Evolutionary conservation across 1,140 invertebrate species (phyloP).

Genomic region (Psilanteris sp.): DNA sequence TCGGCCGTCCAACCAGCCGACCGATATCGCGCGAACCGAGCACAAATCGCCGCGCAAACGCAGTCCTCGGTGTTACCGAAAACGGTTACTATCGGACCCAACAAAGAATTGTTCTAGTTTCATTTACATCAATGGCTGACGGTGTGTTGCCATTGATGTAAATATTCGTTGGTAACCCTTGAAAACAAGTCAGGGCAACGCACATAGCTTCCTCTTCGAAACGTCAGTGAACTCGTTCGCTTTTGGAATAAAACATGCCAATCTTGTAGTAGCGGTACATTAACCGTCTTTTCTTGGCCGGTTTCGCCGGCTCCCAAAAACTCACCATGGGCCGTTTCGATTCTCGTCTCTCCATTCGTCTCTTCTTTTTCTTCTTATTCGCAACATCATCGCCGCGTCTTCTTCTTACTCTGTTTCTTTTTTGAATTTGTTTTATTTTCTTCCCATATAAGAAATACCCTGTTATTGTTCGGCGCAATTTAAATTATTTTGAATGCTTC

Average conservation of each 20-base stretch:
- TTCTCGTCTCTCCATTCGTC: conserved; percentile 12
- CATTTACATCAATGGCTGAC: not conserved
- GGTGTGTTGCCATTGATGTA: conserved; percentile 12
- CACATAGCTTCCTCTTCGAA: conserved; percentile 45
- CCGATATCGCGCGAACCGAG: too few relatives aligned
- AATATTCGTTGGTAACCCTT: conserved; percentile 52
- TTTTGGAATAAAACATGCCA: conserved; percentile 63
- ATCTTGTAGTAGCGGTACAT: conserved; percentile 65
- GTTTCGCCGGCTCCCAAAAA: conserved; percentile 61
- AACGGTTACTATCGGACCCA: too few relatives aligned
- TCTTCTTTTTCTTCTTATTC: conserved; percentile 5
- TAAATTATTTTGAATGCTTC: too few relatives aligned
- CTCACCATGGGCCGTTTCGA: conserved; percentile 29
- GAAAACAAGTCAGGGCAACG: conserved; percentile 48
- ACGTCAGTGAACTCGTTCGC: conserved; percentile 62
- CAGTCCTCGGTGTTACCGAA: too few relatives aligned
- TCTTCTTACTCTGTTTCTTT: not conserved
- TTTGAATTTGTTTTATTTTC: not conserved
- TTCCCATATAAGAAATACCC: not conserved
- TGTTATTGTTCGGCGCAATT: too few relatives aligned
- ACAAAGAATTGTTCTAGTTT: not conserved
- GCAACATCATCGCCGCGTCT: conserved; percentile 6
- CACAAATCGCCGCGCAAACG: too few relatives aligned
- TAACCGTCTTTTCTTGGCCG: conserved; percentile 65
- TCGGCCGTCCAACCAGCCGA: too few relatives aligned